Percentiles rank a stretch among this genome's conserved stretches.
phyloP scores from a whole-genome alignment of 2,797 vertebrate species.

The Sebastes oblongus region DNA sequence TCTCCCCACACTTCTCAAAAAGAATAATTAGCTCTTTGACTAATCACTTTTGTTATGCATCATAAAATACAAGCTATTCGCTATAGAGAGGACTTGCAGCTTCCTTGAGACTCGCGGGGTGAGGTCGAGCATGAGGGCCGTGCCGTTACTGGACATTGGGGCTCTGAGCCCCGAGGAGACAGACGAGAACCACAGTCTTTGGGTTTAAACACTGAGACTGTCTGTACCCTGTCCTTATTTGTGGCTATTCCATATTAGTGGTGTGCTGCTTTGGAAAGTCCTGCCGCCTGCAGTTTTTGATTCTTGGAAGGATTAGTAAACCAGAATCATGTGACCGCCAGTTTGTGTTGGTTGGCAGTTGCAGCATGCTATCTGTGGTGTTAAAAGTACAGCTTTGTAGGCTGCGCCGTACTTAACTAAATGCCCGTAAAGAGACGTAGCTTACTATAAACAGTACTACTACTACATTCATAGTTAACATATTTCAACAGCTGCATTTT shows the following conservation, averaged over 20 bases:
- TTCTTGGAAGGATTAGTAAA: conserved; percentile 52
- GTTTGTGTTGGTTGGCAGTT: conserved; percentile 53
- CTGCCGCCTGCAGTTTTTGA: conserved; percentile 36
- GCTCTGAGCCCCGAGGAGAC: conserved; percentile 16
- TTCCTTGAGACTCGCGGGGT: not conserved
- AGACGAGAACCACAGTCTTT: conserved; percentile 32
- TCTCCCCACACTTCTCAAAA: conserved; percentile 30
- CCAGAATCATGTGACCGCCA: conserved; percentile 40
- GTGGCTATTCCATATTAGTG: conserved; percentile 28
- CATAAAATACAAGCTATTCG: conserved; percentile 29
- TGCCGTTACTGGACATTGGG: not conserved
- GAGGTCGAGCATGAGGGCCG: not conserved
- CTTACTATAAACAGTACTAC: conserved; percentile 1
- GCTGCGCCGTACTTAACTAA: conserved; percentile 11
- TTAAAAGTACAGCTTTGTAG: conserved; percentile 26
- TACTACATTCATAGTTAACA: not conserved
- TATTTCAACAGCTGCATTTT: not conserved
- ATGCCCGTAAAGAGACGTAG: conserved; percentile 3
- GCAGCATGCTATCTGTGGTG: conserved; percentile 33
- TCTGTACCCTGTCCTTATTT: conserved; percentile 31
- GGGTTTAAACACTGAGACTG: conserved; percentile 20
- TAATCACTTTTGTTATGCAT: conserved; percentile 48
- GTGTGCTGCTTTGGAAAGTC: conserved; percentile 44
- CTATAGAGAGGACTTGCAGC: conserved; percentile 4
- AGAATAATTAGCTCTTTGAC: conserved; percentile 47